Conservation (phyloP, 1,140 invertebrate genomes). For the Cheumatopsyche charites region DNA sequence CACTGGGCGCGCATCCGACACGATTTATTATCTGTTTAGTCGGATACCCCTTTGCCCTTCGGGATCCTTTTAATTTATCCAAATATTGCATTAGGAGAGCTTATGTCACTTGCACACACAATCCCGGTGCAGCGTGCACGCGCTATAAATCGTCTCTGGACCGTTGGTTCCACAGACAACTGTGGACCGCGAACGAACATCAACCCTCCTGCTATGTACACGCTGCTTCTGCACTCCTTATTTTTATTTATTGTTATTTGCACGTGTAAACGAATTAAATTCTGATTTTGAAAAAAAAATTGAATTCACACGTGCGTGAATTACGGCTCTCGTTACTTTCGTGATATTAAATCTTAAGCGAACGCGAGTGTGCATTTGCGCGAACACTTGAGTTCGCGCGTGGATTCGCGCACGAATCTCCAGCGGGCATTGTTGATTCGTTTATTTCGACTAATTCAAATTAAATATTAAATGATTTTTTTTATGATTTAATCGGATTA, state of each 20-base stretch:
- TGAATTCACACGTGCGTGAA: too few relatives aligned
- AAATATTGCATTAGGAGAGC: constrained; percentile 49
- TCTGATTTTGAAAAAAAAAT: not conserved
- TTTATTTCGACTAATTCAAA: too few relatives aligned
- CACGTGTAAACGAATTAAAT: constrained; percentile 20
- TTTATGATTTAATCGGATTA: too few relatives aligned
- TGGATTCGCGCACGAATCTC: too few relatives aligned
- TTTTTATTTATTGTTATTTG: constrained; percentile 26
- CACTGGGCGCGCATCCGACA: constrained; percentile 34
- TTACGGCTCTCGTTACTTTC: too few relatives aligned
- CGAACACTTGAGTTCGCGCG: too few relatives aligned
- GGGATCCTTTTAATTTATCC: constrained; percentile 48
- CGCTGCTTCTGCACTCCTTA: not conserved
- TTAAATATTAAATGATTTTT: too few relatives aligned
- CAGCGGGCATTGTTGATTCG: too few relatives aligned
- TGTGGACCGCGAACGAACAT: not conserved
- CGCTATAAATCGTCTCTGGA: constrained; percentile 40
- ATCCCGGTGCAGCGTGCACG: constrained; percentile 37
- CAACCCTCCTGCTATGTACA: not conserved
- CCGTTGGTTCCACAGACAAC: constrained; percentile 19
- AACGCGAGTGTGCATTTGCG: too few relatives aligned
- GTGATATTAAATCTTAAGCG: too few relatives aligned
- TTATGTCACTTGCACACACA: constrained; percentile 48
- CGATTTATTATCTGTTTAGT: constrained; percentile 46
- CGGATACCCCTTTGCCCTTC: constrained; percentile 37